phyloP scores from a whole-genome alignment of 2,888 invertebrate species.

The Lepidocyrtinus sp. region DNA sequence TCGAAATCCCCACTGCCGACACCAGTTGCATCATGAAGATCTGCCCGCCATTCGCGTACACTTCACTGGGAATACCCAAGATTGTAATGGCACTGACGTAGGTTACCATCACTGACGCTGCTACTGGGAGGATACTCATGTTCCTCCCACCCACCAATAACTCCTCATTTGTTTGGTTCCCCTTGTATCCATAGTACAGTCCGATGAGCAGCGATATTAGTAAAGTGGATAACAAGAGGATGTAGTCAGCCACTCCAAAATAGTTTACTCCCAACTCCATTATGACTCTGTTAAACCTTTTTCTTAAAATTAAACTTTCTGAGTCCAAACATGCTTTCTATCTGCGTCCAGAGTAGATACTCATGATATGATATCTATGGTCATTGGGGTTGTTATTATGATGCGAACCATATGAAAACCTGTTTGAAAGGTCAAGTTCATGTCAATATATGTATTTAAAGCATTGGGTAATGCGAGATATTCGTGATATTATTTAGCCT shows the following conservation, averaged over 20 bases:
- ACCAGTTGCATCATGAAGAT: constrained; percentile 64
- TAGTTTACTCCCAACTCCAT: constrained; percentile 49
- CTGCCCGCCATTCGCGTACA: constrained; percentile 63
- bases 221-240: constrained; percentile 55
- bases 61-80: constrained; percentile 61
- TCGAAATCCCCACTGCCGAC: constrained; percentile 57
- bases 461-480: too few species aligned
- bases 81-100: constrained; percentile 55
- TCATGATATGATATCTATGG: too few species aligned
- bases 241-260: constrained; percentile 63
- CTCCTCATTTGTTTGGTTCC: constrained; percentile 56
- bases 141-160: constrained; percentile 55
- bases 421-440: too few species aligned
- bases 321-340: too few species aligned
- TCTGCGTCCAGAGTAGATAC: too few species aligned
- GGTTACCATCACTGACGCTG: constrained; percentile 53
- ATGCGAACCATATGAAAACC: too few species aligned
- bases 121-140: constrained; percentile 55
- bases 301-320: too few species aligned
- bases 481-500: too few species aligned
- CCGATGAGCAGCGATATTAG: constrained; percentile 62
- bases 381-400: too few species aligned
- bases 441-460: too few species aligned
- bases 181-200: constrained; percentile 56
- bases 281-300: too few species aligned